A percentile compares a stretch with the other conserved stretches of the same genome.
Evolutionary conservation across 2,113 vertebrate genomes (phyloP).

Genomic region (Casuarius casuarius): DNA sequence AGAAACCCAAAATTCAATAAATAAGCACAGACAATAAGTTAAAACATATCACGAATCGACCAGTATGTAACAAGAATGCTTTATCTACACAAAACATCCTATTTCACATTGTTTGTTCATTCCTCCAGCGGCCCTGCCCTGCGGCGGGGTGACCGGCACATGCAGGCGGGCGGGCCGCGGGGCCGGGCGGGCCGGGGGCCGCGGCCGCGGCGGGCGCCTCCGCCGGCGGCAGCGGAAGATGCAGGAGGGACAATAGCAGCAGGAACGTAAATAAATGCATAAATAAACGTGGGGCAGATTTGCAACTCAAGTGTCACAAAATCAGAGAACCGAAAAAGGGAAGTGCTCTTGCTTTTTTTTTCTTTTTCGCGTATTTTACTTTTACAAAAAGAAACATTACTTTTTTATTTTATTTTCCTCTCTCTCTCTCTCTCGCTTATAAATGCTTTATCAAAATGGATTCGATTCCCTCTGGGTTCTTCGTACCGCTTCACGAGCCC

Average conservation of each 20-base stretch:
- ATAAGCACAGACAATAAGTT: conserved; percentile 98
- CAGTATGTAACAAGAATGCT: conserved; percentile 96
- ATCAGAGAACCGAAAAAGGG: conserved; percentile 62
- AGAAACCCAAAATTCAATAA: conserved; percentile 91
- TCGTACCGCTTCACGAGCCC: not conserved
- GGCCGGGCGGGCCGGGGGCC: not conserved
- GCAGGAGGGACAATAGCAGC: conserved; percentile 69
- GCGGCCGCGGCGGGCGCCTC: not conserved
- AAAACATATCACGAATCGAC: conserved; percentile 97
- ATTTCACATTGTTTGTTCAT: conserved; percentile 92
- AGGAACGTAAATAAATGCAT: conserved; percentile 59
- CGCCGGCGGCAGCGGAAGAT: conserved; percentile 63
- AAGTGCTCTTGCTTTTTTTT: conserved; percentile 40
- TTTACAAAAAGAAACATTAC: conserved; percentile 46
- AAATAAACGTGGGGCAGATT: conserved; percentile 67
- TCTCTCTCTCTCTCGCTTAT: conserved; percentile 25
- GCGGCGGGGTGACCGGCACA: conserved; percentile 87
- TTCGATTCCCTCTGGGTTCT: conserved; percentile 15
- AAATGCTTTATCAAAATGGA: conserved; percentile 71
- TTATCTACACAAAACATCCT: conserved; percentile 99
- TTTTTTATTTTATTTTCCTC: not conserved
- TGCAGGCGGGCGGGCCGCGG: conserved; percentile 86
- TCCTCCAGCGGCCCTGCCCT: conserved; percentile 83
- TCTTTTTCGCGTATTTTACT: not conserved
- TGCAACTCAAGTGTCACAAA: conserved; percentile 46